Conservation (phyloP, 2,797 vertebrate genomes). For the Arctocebus calabarensis region DNA sequence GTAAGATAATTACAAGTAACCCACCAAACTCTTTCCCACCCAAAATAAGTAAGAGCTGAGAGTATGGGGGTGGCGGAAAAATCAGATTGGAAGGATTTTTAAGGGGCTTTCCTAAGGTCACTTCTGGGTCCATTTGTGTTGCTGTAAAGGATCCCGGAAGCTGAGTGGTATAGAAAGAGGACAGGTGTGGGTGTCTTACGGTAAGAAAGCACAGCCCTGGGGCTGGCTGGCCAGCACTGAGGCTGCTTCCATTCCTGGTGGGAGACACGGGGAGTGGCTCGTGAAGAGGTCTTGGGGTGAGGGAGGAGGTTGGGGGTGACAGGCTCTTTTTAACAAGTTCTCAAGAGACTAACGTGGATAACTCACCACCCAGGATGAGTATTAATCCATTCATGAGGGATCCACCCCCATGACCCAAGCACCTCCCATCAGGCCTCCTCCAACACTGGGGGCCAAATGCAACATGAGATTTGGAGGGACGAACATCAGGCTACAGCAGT, state of each 20-base stretch:
- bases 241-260: background rate
- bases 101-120: background rate
- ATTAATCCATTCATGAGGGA: background rate
- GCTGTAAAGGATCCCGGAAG: background rate
- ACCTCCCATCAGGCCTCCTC: background rate
- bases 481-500: background rate
- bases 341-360: background rate
- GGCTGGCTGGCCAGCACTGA: background rate
- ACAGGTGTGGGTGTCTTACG: rapidly evolving
- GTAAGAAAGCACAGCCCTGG: background rate
- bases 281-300: background rate
- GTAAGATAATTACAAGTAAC: too few species aligned
- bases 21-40: too few species aligned
- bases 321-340: background rate
- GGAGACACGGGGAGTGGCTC: too few species aligned
- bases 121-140: background rate
- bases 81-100: too few species aligned
- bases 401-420: background rate
- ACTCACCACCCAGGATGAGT: background rate
- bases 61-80: too few species aligned
- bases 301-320: background rate
- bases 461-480: background rate
- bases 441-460: too few species aligned
- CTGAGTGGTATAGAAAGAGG: background rate
- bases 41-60: too few species aligned